A percentile compares a stretch with the other conserved stretches of the same genome.
Evolutionary conservation across 2,113 vertebrate species (phyloP).

Genomic region (Pomatostomus ruficeps): DNA sequence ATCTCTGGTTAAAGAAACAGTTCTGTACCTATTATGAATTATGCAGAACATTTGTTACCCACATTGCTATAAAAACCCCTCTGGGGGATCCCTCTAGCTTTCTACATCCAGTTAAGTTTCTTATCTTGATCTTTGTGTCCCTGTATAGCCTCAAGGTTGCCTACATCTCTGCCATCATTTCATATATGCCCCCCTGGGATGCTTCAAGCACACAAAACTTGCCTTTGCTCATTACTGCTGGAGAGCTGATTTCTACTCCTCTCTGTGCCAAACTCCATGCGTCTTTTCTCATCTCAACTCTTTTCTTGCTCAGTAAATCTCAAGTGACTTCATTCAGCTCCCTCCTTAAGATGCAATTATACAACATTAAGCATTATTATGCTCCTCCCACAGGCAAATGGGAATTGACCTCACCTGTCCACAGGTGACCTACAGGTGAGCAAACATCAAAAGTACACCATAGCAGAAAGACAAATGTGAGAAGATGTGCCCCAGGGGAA

Average conservation of each 20-base stretch:
- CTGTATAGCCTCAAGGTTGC: slow-evolving; percentile 7
- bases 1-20: neutral
- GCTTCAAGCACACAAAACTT: neutral
- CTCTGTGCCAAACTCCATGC: neutral
- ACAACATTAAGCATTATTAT: neutral
- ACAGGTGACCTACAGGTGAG: neutral
- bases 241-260: neutral
- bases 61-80: neutral
- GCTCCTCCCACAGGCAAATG: neutral
- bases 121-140: slow-evolving; percentile 5
- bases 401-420: neutral
- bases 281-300: neutral
- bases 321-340: neutral
- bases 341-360: neutral
- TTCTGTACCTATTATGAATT: slow-evolving; percentile 9
- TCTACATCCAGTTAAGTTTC: slow-evolving; percentile 8
- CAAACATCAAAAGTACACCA: neutral
- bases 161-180: slow-evolving; percentile 17
- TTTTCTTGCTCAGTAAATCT: neutral
- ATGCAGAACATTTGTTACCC: neutral
- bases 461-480: neutral
- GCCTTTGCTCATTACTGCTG: neutral
- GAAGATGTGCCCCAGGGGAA: neutral
- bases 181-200: neutral
- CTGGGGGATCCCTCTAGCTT: neutral